These are phyloP conservation scores for Cryptoblepharus egeriae DNA, from an alignment of 2,797 vertebrate genomes.

Conservation along the genomic window DNA sequence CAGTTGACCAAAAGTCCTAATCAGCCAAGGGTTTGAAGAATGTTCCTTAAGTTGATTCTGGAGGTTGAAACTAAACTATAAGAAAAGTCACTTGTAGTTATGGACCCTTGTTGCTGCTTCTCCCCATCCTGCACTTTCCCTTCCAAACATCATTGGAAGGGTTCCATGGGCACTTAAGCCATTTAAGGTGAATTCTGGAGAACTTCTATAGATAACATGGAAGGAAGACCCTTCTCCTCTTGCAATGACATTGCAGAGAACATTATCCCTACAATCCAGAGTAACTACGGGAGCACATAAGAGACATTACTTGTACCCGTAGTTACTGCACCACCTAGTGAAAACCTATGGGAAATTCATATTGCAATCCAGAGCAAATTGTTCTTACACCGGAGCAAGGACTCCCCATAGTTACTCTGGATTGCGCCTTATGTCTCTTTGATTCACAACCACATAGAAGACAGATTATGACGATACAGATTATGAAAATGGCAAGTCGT, in stretches of 20 bases:
- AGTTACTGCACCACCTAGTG: too few species aligned
- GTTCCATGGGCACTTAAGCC: background rate
- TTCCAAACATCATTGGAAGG: background rate
- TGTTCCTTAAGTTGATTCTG: too few species aligned
- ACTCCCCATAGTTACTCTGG: too few species aligned
- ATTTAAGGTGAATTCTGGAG: background rate
- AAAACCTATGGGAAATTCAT: too few species aligned
- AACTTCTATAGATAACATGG: background rate
- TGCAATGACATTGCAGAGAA: background rate
- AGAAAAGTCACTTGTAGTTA: background rate
- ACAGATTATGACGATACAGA: background rate
- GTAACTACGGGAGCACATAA: too few species aligned
- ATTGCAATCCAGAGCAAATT: too few species aligned
- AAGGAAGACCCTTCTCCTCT: background rate
- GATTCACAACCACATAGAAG: background rate
- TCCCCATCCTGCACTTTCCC: too few species aligned
- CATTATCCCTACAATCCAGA: too few species aligned
- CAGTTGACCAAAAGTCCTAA: background rate
- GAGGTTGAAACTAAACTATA: background rate
- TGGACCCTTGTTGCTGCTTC: background rate
- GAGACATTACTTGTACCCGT: too few species aligned
- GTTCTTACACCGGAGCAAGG: too few species aligned
- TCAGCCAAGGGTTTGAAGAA: background rate
- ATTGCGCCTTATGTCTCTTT: too few species aligned
- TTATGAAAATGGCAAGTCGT: slow-evolving; percentile 1